A percentile compares a stretch with the other conserved stretches of the same genome.
These are phyloP conservation scores for Cataglyphis altisquamis DNA, from an alignment of 2,888 invertebrate species.

Conservation along the genomic window DNA sequence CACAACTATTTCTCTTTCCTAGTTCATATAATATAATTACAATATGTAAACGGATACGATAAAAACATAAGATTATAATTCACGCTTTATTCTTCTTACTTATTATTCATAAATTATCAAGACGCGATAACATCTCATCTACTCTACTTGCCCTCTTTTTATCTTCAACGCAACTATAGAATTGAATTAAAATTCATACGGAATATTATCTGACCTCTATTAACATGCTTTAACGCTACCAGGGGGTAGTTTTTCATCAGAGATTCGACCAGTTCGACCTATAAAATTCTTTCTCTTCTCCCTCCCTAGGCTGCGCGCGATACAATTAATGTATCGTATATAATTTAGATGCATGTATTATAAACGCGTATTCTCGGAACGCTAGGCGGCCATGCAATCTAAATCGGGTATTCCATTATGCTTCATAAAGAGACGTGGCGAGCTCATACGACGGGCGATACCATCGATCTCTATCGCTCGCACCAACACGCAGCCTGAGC, in stretches of 20 bases:
- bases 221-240: constrained; percentile 29
- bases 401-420: neutral
- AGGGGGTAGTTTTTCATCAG: constrained; percentile 3
- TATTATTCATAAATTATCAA: constrained; percentile 23
- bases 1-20: neutral
- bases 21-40: constrained; percentile 2
- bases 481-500: neutral
- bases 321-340: constrained; percentile 17
- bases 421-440: neutral
- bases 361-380: constrained; percentile 21
- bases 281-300: constrained; percentile 16
- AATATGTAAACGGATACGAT: constrained; percentile 35
- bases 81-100: constrained; percentile 6
- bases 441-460: constrained; percentile 10
- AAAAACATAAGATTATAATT: constrained; percentile 26
- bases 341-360: constrained; percentile 17
- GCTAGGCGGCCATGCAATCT: neutral
- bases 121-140: neutral
- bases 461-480: constrained; percentile 15
- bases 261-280: neutral
- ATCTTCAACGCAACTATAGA: neutral
- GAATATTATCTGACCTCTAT: constrained; percentile 19
- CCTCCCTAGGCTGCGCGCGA: neutral
- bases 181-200: constrained; percentile 38
- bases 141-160: neutral